phyloP scores from a whole-genome alignment of 92 coral and sea anemone species.

The Desmophyllum pertusum region DNA sequence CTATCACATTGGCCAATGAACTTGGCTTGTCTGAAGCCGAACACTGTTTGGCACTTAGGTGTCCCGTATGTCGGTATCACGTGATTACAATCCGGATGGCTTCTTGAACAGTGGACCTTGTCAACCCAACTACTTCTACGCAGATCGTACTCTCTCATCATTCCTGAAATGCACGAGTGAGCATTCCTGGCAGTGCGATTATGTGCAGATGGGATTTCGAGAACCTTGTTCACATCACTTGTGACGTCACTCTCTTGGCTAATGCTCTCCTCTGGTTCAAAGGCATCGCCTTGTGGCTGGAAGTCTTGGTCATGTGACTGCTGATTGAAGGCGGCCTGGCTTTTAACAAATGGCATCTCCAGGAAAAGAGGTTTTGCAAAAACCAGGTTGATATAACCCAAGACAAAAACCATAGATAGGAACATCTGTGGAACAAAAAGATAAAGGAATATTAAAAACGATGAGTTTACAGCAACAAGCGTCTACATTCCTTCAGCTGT shows the following conservation, averaged over 20 bases:
- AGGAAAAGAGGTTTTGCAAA: neutral
- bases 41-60: conserved; percentile 17
- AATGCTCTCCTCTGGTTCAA: neutral
- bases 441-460: too few relatives aligned
- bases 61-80: neutral
- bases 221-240: neutral
- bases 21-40: neutral
- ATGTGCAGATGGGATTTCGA: neutral
- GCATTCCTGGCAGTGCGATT: conserved; percentile 22
- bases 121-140: neutral
- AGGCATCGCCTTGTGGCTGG: neutral
- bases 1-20: conserved; percentile 4
- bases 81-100: neutral
- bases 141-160: neutral
- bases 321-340: neutral
- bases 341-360: neutral
- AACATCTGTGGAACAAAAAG: neutral
- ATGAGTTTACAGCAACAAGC: too few relatives aligned
- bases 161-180: neutral
- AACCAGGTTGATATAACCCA: neutral
- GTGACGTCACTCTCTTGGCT: neutral
- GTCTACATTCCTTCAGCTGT: too few relatives aligned
- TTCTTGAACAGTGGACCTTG: neutral
- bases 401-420: neutral
- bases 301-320: neutral